Evolutionary conservation across 2,113 vertebrate genomes (phyloP).

Genomic region (Pao palembangensis): DNA sequence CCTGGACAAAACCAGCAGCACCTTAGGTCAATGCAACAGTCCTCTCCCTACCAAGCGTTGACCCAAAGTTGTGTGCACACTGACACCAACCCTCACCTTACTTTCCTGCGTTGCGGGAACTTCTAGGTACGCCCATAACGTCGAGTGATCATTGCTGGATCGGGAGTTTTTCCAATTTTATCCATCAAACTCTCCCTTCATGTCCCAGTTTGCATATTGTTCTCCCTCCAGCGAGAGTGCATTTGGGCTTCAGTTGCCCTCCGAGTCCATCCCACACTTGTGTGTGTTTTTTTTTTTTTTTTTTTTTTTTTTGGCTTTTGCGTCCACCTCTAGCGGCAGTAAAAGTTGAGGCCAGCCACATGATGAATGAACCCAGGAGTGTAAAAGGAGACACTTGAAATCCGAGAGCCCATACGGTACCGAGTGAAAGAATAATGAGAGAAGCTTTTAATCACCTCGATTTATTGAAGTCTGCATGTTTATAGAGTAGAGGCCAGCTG

Average conservation of each 20-base stretch:
- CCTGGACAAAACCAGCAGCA: constrained; percentile 22
- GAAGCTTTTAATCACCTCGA: constrained; percentile 73
- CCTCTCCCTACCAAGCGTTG: constrained; percentile 14
- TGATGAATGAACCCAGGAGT: constrained; percentile 90
- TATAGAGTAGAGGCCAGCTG: constrained; percentile 31
- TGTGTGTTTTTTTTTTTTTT: constrained; percentile 32
- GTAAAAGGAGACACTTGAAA: constrained; percentile 99
- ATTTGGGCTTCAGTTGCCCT: constrained; percentile 55
- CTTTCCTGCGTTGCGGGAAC: constrained; percentile 52
- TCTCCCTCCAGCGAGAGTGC: constrained; percentile 12
- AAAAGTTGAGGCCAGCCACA: constrained; percentile 78
- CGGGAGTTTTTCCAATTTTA: constrained; percentile 29
- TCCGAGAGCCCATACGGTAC: constrained; percentile 81
- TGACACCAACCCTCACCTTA: constrained; percentile 67
- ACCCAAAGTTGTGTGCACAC: constrained; percentile 59
- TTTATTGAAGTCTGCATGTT: constrained; percentile 55
- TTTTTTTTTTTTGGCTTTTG: constrained; percentile 63
- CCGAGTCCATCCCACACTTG: constrained; percentile 71
- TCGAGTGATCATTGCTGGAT: constrained; percentile 36
- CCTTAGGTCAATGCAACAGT: constrained; percentile 56
- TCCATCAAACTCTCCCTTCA: constrained; percentile 30
- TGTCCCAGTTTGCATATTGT: constrained; percentile 25
- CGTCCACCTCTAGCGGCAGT: constrained; percentile 84
- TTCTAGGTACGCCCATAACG: constrained; percentile 61
- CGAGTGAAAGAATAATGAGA: constrained; percentile 71